Percentiles rank a stretch among this genome's conserved stretches.
These are phyloP conservation scores for Crepidodera aurea DNA, from an alignment of 2,888 invertebrate species.

Conservation along the genomic window DNA sequence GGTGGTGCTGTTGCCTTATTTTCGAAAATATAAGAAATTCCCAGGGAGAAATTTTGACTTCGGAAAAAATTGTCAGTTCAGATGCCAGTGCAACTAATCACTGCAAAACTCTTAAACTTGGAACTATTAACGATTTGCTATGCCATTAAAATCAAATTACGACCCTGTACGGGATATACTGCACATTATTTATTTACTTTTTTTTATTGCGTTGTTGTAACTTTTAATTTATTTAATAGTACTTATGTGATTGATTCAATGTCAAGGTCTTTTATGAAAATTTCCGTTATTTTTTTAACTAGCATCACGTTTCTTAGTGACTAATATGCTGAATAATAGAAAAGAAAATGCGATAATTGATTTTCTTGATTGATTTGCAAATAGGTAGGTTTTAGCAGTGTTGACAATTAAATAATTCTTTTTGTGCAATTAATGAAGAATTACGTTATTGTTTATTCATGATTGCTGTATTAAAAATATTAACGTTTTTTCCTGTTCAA, in stretches of 20 bases:
- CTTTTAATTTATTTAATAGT: conserved; percentile 11
- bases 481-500: too few species aligned
- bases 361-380: conserved; percentile 6
- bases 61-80: too few species aligned
- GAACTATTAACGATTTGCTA: too few species aligned
- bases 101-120: too few species aligned
- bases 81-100: too few species aligned
- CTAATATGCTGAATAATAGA: conserved; percentile 3
- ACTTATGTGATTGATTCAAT: conserved; percentile 10
- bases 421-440: not conserved
- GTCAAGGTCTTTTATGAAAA: conserved; percentile 12
- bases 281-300: conserved; percentile 17
- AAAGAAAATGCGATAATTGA: not conserved
- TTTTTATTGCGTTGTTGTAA: conserved; percentile 3
- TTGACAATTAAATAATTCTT: conserved; percentile 4
- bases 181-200: conserved; percentile 8
- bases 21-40: too few species aligned
- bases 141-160: too few species aligned
- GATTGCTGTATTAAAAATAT: too few species aligned
- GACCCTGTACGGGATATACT: not conserved
- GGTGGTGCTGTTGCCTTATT: too few species aligned
- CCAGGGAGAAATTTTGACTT: too few species aligned
- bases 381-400: conserved; percentile 1
- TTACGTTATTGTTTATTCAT: conserved; percentile 13
- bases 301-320: conserved; percentile 9